phyloP scores from a whole-genome alignment of 35 echinoderm and acorn worm genomes.

The Heliocidaris erythrogramma region DNA sequence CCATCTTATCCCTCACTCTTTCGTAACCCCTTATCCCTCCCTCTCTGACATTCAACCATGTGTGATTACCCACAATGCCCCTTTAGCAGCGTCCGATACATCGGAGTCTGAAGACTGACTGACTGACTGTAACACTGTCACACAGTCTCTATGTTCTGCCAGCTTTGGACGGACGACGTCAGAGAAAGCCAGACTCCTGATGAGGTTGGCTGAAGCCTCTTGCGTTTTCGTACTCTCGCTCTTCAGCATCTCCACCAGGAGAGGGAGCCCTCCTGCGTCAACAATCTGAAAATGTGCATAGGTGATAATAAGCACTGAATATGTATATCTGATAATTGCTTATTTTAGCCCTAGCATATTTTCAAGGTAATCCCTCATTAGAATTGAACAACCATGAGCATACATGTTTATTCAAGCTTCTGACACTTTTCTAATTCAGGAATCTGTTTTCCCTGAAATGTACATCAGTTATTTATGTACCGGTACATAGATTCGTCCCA shows the following conservation, averaged over 20 bases:
- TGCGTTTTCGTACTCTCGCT: not conserved
- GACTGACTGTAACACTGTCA: not conserved
- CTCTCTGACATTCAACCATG: not conserved
- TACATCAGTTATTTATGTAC: too few relatives aligned
- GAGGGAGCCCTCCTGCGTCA: not conserved
- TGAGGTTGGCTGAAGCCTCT: not conserved
- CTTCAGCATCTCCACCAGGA: not conserved
- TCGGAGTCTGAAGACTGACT: not conserved
- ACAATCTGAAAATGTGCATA: not conserved
- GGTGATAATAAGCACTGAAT: too few relatives aligned
- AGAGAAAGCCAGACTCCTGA: not conserved
- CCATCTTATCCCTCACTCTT: not conserved
- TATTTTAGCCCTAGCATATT: too few relatives aligned
- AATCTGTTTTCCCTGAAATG: too few relatives aligned
- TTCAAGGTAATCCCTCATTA: too few relatives aligned
- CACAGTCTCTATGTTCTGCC: not conserved
- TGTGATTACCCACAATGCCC: not conserved
- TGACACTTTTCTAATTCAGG: too few relatives aligned
- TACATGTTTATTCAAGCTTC: too few relatives aligned
- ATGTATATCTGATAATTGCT: too few relatives aligned
- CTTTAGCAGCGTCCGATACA: not conserved
- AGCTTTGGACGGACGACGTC: not conserved
- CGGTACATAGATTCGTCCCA: too few relatives aligned
- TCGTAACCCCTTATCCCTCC: not conserved
- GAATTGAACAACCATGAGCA: too few relatives aligned